phyloP scores from a whole-genome alignment of 2,113 vertebrate species.

The Melanerpes aurifrons region DNA sequence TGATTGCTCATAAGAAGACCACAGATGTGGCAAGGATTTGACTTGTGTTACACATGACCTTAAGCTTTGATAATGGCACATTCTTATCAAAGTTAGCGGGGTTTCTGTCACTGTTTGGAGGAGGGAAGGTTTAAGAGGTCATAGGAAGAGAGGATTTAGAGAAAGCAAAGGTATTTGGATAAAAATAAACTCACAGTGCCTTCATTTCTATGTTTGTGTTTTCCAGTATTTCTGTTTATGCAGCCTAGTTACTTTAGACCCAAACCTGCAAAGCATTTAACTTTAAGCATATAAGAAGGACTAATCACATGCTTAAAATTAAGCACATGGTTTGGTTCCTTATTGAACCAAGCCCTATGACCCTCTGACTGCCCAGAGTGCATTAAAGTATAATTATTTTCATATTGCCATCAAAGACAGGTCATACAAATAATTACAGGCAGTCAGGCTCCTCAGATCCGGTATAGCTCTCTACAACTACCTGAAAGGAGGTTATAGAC shows the following conservation, averaged over 20 bases:
- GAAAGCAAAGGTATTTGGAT: background rate
- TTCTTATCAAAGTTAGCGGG: background rate
- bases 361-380: background rate
- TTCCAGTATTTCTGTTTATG: background rate
- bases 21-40: background rate
- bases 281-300: background rate
- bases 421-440: constrained; percentile 23
- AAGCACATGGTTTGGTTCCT: constrained; percentile 12
- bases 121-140: background rate
- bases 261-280: background rate
- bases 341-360: constrained; percentile 1
- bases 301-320: constrained; percentile 35
- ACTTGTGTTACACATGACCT: background rate
- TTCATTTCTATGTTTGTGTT: background rate
- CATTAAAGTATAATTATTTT: constrained; percentile 40
- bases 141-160: background rate
- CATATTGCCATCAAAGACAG: constrained; percentile 4
- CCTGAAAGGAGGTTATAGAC: no score
- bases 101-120: background rate
- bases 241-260: background rate
- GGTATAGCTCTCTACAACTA: no score
- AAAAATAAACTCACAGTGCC: background rate
- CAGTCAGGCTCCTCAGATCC: background rate
- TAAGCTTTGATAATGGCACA: background rate
- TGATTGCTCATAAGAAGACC: background rate